These are phyloP conservation scores for Penaeus monodon DNA, from an alignment of 2,888 invertebrate genomes.

Conservation along the genomic window DNA sequence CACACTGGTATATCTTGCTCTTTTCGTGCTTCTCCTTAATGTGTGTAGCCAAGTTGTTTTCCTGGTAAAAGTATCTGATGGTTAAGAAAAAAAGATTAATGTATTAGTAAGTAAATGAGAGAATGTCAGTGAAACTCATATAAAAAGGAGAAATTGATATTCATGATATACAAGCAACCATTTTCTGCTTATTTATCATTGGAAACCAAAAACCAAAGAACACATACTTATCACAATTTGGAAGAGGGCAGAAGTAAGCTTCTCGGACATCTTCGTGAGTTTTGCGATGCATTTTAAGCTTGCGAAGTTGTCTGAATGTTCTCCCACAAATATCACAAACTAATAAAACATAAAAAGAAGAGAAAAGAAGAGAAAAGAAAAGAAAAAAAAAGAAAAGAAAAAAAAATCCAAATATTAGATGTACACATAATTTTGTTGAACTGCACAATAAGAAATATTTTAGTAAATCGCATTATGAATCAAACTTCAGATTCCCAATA, in stretches of 20 bases:
- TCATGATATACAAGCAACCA: too few species aligned
- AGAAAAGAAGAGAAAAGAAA: too few species aligned
- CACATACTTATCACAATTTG: slow-evolving; percentile 44
- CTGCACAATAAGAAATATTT: too few species aligned
- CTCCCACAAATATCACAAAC: slow-evolving; percentile 51
- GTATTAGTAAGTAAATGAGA: neutral
- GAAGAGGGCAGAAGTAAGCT: slow-evolving; percentile 38
- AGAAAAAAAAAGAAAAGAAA: too few species aligned
- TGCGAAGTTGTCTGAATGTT: slow-evolving; percentile 30
- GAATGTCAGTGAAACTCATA: neutral
- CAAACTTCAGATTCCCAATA: too few species aligned
- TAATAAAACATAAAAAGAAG: slow-evolving; percentile 19
- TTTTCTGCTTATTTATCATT: neutral
- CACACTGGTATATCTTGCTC: slow-evolving; percentile 42
- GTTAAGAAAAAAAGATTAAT: neutral
- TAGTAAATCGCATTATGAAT: too few species aligned
- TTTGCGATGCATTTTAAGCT: slow-evolving; percentile 29
- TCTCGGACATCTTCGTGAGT: slow-evolving; percentile 29
- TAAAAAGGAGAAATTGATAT: neutral
- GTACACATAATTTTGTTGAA: neutral
- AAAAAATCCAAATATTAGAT: neutral
- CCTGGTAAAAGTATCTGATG: slow-evolving; percentile 34
- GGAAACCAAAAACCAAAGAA: neutral
- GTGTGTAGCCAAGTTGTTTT: slow-evolving; percentile 43
- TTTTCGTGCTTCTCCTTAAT: slow-evolving; percentile 49